Evolutionary conservation across 2,888 invertebrate genomes (phyloP), one percentile per base, ranked within the genome.

Genomic region (Ochropleura leucogaster): DNA sequence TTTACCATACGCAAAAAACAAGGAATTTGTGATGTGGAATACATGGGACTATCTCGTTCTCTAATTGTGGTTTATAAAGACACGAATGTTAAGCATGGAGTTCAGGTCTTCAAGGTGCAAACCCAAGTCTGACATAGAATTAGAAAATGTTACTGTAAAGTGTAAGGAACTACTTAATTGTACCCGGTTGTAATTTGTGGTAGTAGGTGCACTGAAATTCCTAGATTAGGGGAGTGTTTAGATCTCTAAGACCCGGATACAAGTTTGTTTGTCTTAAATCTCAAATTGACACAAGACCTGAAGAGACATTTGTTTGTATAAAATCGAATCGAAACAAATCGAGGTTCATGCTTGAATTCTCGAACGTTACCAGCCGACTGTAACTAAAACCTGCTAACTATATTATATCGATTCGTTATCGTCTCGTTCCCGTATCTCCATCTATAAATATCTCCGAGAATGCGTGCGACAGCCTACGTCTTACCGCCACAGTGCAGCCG

Each of bases 381-480:
- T 49, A 49, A 42, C 20, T 6, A 12, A 30, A 30, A 30, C 30
- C 30, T 30, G 30, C 30, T 30, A 30, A 30, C 30, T 30, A 60
- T 40, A 63, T 62, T 20, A 0, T 12, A 49, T 44, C 55, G 42
- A 65, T 40, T 66, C 57, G 49, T 62, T 65, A 63, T 57, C 84
- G 76, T 76, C 8, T 70, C 76, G 74, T 16, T 30, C 30, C 60
- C 70, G 66, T 74, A 60, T 68, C 72, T 60, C 30, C 12, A 51
- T 30, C 1, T 64, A 65, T 76, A 78, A 70, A 70, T 14, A 44
- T 12, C 20, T 57, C 1, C 60, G 14, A 12, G 46, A 74, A 42
- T 65, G 72, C 83, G 78, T 80, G 71, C 72, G 68, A 69, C 76
- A 73, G 64, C 78, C 78, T 75, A 77, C 83, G 67, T 75, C 68